These are phyloP conservation scores for Cecropterus lyciades DNA, from an alignment of 1,140 invertebrate genomes.

Conservation along the genomic window DNA sequence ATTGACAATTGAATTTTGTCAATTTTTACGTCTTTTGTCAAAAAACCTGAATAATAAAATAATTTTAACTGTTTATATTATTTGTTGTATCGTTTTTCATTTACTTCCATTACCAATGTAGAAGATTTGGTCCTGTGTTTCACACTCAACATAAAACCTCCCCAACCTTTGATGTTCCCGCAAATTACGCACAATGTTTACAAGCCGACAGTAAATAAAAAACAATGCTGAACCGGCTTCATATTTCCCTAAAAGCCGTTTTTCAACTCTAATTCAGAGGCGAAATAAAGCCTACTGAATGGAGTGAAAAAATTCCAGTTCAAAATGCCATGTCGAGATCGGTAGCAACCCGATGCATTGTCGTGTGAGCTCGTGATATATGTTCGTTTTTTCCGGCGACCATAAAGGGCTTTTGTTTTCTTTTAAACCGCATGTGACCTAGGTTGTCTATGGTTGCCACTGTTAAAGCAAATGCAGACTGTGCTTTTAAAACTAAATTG, in stretches of 20 bases:
- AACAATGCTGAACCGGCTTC: conserved; percentile 18
- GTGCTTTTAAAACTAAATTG: too few relatives aligned
- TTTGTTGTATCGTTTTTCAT: background rate
- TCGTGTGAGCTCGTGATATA: conserved; percentile 53
- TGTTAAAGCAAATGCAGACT: background rate
- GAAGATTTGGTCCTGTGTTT: background rate
- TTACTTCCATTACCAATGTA: background rate
- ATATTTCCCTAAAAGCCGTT: conserved; percentile 30
- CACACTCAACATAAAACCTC: background rate
- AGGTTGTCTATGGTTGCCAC: conserved; percentile 12
- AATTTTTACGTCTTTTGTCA: too few relatives aligned
- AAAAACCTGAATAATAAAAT: too few relatives aligned
- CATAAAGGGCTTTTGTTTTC: conserved; percentile 50
- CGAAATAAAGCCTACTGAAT: conserved; percentile 72
- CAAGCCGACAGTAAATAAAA: conserved; percentile 28
- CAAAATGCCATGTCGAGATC: conserved; percentile 69
- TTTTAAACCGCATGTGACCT: conserved; percentile 38
- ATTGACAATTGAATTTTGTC: too few relatives aligned
- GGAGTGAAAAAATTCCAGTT: conserved; percentile 78
- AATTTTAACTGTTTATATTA: background rate
- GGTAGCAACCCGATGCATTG: conserved; percentile 60
- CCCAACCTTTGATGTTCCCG: conserved; percentile 9
- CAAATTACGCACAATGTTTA: conserved; percentile 31
- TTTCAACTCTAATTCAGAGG: conserved; percentile 60
- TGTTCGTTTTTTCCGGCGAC: conserved; percentile 49